phyloP scores from a whole-genome alignment of 2,888 invertebrate species.

The Ashinkailepas kermadecensis region DNA sequence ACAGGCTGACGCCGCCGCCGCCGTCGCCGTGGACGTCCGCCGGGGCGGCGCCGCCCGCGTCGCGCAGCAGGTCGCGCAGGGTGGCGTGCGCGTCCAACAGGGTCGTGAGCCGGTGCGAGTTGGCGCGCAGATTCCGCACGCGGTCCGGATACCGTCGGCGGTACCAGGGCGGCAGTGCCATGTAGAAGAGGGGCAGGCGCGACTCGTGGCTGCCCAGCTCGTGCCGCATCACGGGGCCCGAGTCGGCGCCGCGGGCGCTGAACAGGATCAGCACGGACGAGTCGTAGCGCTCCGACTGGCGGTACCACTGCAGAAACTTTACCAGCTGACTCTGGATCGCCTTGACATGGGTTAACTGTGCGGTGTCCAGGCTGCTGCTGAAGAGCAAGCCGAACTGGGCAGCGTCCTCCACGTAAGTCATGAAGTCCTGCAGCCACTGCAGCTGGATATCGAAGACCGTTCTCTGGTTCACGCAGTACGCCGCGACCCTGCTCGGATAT shows the following conservation, averaged over 20 bases:
- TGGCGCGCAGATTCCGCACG: not conserved
- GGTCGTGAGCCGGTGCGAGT: not conserved
- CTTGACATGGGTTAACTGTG: not conserved
- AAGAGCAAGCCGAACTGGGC: not conserved
- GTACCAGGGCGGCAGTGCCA: not conserved
- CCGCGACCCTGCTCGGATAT: not conserved
- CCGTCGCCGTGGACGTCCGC: not conserved
- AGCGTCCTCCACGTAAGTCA: not conserved
- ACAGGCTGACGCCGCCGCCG: not conserved
- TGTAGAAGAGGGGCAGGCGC: not conserved
- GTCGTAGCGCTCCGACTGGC: not conserved
- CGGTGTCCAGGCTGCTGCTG: not conserved
- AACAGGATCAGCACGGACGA: not conserved
- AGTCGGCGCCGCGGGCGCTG: not conserved
- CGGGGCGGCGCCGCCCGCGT: not conserved
- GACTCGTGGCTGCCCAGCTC: constrained; percentile 12
- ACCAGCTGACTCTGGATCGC: not conserved
- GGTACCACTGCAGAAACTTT: not conserved
- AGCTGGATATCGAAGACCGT: not conserved
- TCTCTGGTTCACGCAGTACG: not conserved
- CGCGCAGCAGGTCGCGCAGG: not conserved
- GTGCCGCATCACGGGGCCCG: not conserved
- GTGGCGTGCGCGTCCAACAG: constrained; percentile 1
- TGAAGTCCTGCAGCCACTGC: not conserved
- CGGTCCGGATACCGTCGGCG: not conserved